Percentiles rank a stretch among this genome's conserved stretches.
These are phyloP conservation scores for Pseudoips prasinana DNA, from an alignment of 2,888 invertebrate genomes.

Conservation along the genomic window DNA sequence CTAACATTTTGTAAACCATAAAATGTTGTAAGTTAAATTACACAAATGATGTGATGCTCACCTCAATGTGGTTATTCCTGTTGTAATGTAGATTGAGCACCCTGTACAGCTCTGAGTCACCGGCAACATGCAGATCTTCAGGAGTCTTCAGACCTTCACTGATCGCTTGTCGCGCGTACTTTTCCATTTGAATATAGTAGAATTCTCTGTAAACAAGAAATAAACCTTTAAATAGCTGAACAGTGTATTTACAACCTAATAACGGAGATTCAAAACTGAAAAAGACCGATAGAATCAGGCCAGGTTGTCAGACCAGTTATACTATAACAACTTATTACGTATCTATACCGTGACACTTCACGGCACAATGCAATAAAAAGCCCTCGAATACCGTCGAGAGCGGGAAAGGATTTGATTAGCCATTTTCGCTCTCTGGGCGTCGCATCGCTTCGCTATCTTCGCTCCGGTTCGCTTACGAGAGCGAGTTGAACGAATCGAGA, in stretches of 20 bases:
- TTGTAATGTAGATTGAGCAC: constrained; percentile 99
- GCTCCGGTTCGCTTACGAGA: constrained; percentile 74
- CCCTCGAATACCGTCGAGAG: constrained; percentile 69
- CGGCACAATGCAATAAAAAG: constrained; percentile 76
- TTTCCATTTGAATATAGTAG: constrained; percentile 99
- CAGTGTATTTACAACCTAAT: background rate
- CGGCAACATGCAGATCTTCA: constrained; percentile 96
- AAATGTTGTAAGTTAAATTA: too few relatives aligned
- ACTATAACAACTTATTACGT: constrained; percentile 36
- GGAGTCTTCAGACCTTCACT: constrained; percentile 97
- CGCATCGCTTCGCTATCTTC: constrained; percentile 72
- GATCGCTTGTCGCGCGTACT: constrained; percentile 98
- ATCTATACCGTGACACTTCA: constrained; percentile 68
- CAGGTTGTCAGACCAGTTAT: constrained; percentile 1
- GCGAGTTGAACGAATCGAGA: constrained; percentile 68
- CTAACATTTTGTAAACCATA: too few relatives aligned
- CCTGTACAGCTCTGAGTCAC: constrained; percentile 98
- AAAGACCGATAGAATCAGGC: too few relatives aligned
- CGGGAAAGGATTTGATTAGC: constrained; percentile 80
- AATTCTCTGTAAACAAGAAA: constrained; percentile 91
- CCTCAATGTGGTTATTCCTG: constrained; percentile 97
- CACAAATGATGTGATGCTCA: constrained; percentile 71
- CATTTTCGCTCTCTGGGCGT: constrained; percentile 73
- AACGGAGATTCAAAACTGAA: too few relatives aligned
- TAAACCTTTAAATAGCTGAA: constrained; percentile 10